Percentiles rank a stretch among this genome's conserved stretches.
Evolutionary conservation across 2,888 invertebrate species (phyloP).

Genomic region (Thymelicus lineola): DNA sequence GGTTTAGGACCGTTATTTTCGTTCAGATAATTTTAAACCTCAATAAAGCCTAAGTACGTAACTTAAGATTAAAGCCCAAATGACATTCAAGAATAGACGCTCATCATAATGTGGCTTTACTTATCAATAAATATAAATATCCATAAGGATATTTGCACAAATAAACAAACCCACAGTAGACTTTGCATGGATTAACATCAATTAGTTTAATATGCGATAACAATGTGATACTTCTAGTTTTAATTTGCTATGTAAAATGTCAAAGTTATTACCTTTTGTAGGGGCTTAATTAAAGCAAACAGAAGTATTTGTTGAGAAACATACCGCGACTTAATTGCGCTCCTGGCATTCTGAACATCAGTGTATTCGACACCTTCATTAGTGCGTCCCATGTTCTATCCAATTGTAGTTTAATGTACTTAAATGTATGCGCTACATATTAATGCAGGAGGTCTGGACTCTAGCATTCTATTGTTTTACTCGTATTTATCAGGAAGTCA

Average conservation of each 20-base stretch:
- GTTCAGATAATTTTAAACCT: no score
- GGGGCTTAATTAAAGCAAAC: constrained; percentile 24
- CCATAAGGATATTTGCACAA: no score
- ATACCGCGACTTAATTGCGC: constrained; percentile 32
- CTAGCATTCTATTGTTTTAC: not conserved
- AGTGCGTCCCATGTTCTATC: constrained; percentile 21
- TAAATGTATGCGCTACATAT: constrained; percentile 15
- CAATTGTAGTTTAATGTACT: constrained; percentile 21
- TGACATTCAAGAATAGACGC: no score
- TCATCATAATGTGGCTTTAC: no score
- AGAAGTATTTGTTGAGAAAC: constrained; percentile 18
- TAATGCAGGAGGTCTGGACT: constrained; percentile 1
- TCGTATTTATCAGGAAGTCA: not conserved
- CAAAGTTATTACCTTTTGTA: constrained; percentile 17
- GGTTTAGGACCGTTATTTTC: no score
- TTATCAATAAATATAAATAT: no score
- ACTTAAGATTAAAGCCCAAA: no score
- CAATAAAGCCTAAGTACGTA: no score
- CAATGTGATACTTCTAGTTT: not conserved
- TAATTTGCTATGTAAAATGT: not conserved
- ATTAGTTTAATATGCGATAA: not conserved
- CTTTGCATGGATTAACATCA: no score
- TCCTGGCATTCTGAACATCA: constrained; percentile 29
- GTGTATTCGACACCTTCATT: constrained; percentile 34
- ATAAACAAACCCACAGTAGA: no score